Conservation (phyloP, 2,113 vertebrate species). For the Uria lomvia region DNA sequence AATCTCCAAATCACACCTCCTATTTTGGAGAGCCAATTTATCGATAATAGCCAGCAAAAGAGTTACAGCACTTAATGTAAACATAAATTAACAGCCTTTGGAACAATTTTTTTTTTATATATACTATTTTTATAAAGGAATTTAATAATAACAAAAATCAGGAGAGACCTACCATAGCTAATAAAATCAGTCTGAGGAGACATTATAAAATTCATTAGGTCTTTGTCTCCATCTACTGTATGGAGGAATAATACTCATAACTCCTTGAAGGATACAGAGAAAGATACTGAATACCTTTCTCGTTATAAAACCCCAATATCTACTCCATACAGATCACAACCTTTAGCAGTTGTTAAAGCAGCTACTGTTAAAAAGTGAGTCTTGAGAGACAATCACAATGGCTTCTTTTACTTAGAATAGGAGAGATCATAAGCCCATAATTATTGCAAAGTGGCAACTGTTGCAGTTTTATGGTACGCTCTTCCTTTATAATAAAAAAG, state of each 20-base stretch:
- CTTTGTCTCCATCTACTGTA: slow-evolving; percentile 70
- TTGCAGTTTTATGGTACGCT: not conserved
- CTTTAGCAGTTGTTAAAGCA: not conserved
- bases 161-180: not conserved
- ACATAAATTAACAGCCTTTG: not conserved
- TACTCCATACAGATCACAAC: not conserved
- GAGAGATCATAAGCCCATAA: not conserved
- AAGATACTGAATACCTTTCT: not conserved
- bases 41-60: not conserved
- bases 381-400: not conserved
- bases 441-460: not conserved
- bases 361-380: not conserved
- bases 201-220: slow-evolving; percentile 35
- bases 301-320: not conserved
- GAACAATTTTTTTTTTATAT: not conserved
- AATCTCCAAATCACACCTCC: not conserved
- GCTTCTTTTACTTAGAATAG: not conserved
- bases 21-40: not conserved
- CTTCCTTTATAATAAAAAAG: not conserved
- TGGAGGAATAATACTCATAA: slow-evolving; percentile 2
- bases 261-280: not conserved
- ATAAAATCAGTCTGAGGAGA: not conserved
- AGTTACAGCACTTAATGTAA: not conserved
- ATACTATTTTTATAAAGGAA: not conserved
- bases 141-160: not conserved